Conservation (phyloP, 2,888 invertebrate genomes). For the Suillia variegata region DNA sequence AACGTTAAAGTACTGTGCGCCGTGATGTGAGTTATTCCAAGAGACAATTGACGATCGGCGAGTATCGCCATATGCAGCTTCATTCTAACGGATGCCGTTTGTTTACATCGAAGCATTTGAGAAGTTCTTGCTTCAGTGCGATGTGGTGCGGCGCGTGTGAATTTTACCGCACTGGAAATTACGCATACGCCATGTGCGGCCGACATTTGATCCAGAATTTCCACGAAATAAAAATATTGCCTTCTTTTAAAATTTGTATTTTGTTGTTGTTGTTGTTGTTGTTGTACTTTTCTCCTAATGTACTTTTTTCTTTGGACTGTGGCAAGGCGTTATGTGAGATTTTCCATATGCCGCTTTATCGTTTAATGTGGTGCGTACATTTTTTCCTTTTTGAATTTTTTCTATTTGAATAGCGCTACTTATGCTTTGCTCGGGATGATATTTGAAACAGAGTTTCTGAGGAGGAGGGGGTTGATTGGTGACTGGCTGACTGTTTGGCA, state of each 20-base stretch:
- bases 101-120: conserved; percentile 4
- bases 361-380: conserved; percentile 8
- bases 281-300: background rate
- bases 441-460: too few species aligned
- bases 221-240: too few species aligned
- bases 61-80: too few species aligned
- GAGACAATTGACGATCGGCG: too few species aligned
- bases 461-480: too few species aligned
- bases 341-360: conserved; percentile 46
- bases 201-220: background rate
- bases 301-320: background rate
- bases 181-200: conserved; percentile 22
- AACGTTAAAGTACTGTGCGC: too few species aligned
- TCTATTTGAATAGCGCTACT: conserved; percentile 1
- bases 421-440: background rate
- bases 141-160: background rate
- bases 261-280: too few species aligned
- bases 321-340: conserved; percentile 44
- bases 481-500: too few species aligned
- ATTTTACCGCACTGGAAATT: conserved; percentile 1
- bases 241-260: too few species aligned
- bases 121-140: background rate
- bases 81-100: conserved; percentile 2
- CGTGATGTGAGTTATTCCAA: too few species aligned
- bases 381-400: background rate